Percentiles rank a stretch among this genome's conserved stretches.
Conservation (phyloP, 2,888 invertebrate genomes). For the Silvanus unidentatus region DNA sequence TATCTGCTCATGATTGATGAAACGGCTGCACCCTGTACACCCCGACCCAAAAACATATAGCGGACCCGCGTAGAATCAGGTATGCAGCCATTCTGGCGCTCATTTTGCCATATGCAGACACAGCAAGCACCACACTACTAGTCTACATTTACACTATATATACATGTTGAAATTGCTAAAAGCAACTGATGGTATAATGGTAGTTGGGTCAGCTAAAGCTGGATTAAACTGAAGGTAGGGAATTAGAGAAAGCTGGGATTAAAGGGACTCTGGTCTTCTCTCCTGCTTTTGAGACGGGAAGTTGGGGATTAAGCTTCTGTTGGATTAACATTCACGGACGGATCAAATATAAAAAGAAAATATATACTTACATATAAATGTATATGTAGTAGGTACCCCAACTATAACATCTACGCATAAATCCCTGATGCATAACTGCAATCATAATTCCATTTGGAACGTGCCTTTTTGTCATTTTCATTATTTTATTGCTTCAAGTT, state of each 20-base stretch:
- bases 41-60: constrained; percentile 40
- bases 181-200: constrained; percentile 25
- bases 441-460: too few relatives aligned
- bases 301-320: constrained; percentile 43
- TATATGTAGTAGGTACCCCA: too few relatives aligned
- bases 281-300: constrained; percentile 42
- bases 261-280: constrained; percentile 43
- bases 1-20: constrained; percentile 61
- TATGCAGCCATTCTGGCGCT: constrained; percentile 22
- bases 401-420: too few relatives aligned
- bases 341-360: constrained; percentile 43
- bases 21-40: constrained; percentile 41
- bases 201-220: constrained; percentile 44
- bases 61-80: constrained; percentile 27
- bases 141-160: constrained; percentile 19
- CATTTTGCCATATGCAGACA: constrained; percentile 27
- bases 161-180: constrained; percentile 24
- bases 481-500: too few relatives aligned
- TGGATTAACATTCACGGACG: constrained; percentile 45
- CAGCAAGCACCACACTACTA: neutral
- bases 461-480: too few relatives aligned
- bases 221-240: constrained; percentile 49
- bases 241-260: constrained; percentile 48
- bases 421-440: too few relatives aligned
- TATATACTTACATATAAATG: constrained; percentile 22